These are phyloP conservation scores for Rhopalosiphum nymphaeae DNA, from an alignment of 2,888 invertebrate genomes.

Conservation along the genomic window DNA sequence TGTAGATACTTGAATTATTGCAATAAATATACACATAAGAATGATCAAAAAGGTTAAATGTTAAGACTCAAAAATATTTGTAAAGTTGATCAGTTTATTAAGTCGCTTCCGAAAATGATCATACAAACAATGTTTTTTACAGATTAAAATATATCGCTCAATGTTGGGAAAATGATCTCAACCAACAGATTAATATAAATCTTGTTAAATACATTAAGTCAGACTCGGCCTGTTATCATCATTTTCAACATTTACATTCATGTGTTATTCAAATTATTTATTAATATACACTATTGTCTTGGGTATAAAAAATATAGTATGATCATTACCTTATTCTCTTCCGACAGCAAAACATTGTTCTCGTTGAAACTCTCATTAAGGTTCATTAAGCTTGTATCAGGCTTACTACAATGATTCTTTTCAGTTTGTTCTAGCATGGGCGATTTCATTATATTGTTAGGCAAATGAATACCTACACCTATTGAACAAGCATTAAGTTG, in stretches of 20 bases:
- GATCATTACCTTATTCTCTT: constrained; percentile 46
- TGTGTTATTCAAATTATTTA: neutral
- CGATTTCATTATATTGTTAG: constrained; percentile 48
- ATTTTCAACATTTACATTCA: constrained; percentile 36
- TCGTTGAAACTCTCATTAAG: constrained; percentile 39
- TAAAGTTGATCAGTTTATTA: constrained; percentile 41
- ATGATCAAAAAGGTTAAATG: neutral
- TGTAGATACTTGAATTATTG: neutral
- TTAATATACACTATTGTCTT: neutral
- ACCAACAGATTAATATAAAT: constrained; percentile 54
- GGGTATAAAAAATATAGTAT: neutral
- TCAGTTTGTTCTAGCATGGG: constrained; percentile 17
- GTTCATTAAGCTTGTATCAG: neutral
- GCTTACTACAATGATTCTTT: constrained; percentile 37
- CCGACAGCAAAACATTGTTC: neutral
- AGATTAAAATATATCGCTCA: constrained; percentile 41
- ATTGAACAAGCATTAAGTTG: neutral
- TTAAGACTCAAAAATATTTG: neutral
- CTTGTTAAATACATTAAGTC: constrained; percentile 42
- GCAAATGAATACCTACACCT: constrained; percentile 64
- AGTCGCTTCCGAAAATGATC: constrained; percentile 61
- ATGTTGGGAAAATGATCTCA: constrained; percentile 51
- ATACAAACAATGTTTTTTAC: constrained; percentile 24
- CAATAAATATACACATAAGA: neutral
- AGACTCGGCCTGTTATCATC: constrained; percentile 63